phyloP scores from a whole-genome alignment of 2,113 vertebrate genomes.

The Baryphthengus martii region DNA sequence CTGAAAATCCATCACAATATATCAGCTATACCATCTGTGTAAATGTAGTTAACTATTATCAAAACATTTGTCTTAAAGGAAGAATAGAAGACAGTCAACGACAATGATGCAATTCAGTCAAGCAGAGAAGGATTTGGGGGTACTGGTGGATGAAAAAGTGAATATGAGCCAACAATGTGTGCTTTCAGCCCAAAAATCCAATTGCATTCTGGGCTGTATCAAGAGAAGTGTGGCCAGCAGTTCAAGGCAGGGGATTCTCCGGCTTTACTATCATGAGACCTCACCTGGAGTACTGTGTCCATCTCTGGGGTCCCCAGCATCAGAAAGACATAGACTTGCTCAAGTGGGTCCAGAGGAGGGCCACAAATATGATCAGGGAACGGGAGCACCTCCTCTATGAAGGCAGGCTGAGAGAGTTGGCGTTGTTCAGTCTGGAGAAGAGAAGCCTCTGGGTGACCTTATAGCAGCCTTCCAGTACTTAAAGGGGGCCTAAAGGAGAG shows the following conservation, averaged over 20 bases:
- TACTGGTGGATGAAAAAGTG: too few species aligned
- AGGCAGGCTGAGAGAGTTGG: too few species aligned
- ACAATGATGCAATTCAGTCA: neutral
- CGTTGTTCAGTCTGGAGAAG: too few species aligned
- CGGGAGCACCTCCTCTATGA: neutral
- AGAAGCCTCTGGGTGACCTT: too few species aligned
- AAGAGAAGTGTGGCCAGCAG: neutral
- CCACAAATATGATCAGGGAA: neutral
- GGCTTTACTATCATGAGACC: neutral
- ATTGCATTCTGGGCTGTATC: neutral
- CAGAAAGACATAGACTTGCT: neutral
- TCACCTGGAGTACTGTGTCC: neutral
- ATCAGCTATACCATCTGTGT: neutral
- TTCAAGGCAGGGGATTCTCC: neutral
- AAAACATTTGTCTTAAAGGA: neutral
- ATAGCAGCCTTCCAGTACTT: too few species aligned
- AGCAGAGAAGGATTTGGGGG: neutral
- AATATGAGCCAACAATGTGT: neutral
- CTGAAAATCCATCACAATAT: neutral
- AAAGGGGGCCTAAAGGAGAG: neutral
- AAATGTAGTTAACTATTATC: neutral
- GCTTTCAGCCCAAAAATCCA: neutral
- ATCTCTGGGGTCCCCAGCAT: neutral
- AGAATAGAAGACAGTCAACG: neutral
- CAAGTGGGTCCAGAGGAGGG: neutral